Base-by-base conservation (phyloP, 2,797 vertebrate genomes). In the Oophaga sylvatica region DNA sequence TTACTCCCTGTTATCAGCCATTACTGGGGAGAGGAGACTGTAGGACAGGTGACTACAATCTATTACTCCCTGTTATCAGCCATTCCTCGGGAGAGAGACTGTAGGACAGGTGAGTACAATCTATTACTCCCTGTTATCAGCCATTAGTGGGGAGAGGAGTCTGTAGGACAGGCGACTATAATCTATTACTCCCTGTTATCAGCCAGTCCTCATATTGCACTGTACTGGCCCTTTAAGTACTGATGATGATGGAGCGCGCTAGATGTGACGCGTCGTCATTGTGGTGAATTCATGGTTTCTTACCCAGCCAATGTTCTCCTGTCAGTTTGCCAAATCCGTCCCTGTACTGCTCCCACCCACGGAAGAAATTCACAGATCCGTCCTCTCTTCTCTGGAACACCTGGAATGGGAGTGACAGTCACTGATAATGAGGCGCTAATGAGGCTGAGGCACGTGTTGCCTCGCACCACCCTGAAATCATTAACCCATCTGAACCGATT, bases 251-350 rank as follows among this genome's bases (percentile, higher is more conserved):
- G 5, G 56, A 26, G 3, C 2, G 26, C 1, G 29, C 13, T 70
- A 5, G 13, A 70, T 73, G 48, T 53, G 48, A 53, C 48, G 8
- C 48, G 8, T 53, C 48, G 48, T 53, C 62, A 63, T 63, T n/a
- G 8, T 20, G 15, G 41, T 10, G 31, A 16, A 20, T 16, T 20
- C 10, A 1, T 6, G 62, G 19, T 4, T 59, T 91, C 96, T 87
- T 94, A 99, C 98, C 98, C 53, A 99, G 92, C 98, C 97, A 99
- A 94, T 99, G 97, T 93, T 99, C 98, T 20, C 97, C 97, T 0
- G 97, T 98, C 91, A 99, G 97, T 94, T 96, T 99, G 90, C 98
- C 98, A 2, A 99, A 99, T 91, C 98, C 98, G 0, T 99, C 97
- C 17, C 96, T 93, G 88, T 99, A 99, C 0, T 97, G 97, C 88